Evolutionary conservation across 2,888 invertebrate species (phyloP), one percentile per base, ranked within the genome.

Genomic region (Buathra laborator): DNA sequence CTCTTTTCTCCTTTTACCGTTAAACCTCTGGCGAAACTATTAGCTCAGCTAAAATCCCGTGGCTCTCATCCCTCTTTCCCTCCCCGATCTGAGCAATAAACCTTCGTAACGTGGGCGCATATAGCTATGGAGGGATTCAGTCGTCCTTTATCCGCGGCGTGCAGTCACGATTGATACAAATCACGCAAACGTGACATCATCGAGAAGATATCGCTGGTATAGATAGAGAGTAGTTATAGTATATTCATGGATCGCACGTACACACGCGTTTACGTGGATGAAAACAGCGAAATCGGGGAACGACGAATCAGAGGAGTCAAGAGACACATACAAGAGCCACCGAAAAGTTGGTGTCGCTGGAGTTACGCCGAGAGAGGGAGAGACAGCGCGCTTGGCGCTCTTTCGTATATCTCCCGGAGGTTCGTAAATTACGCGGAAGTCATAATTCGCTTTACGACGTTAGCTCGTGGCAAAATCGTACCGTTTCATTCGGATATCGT

Each of bases 361-460:
- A 12, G 12, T 14, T 59, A 12, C 29, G 12, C 24, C 24, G 56
- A 56, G 10, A 24, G 24, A 56, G 56, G 3, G 19, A 9, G 9
- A 48, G 48, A 14, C 4, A 48, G 48, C 14, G n/a, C 48, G 16
- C 16, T 16, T n/a, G 7, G 9, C 10, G 59, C 12, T 9, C 24
- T 59, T 3, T 24, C 53, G 78, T 70, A 56, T 80, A 56, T 80
- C 71, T 72, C 32, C 67, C 80, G 78, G 19, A 81, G 79, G 66
- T 81, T 43, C 83, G 85, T 89, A 89, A 89, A 90, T 90, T 88
- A 89, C 84, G 84, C n/a, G 67, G 51, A 75, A 82, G 83, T 86
- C 87, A 87, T 90, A 89, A 89, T 88, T 86, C 83, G 85, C 86
- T 89, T 89, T 89, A 90, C 88, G 90, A 88, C 85, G 84, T 83